These are phyloP conservation scores for Drosophila lacicola DNA, from an alignment of 2,888 invertebrate genomes.

Conservation along the genomic window DNA sequence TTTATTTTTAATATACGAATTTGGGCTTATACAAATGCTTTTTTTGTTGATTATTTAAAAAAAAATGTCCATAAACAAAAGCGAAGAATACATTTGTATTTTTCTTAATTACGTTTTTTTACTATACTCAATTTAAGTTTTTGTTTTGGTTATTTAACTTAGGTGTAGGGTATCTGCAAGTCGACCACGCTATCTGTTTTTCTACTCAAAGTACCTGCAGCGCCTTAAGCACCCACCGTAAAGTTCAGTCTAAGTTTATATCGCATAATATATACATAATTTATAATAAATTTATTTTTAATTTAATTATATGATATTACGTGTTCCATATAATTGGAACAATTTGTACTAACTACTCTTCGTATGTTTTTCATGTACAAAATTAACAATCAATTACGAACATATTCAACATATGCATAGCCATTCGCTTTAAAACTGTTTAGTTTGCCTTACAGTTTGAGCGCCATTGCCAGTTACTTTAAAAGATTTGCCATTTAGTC, in stretches of 20 bases:
- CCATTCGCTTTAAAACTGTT: background rate
- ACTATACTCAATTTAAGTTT: too few species aligned
- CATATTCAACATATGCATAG: background rate
- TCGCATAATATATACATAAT: background rate
- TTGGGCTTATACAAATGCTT: too few species aligned
- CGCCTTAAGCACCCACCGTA: too few species aligned
- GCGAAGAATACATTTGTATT: too few species aligned
- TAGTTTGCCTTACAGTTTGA: background rate
- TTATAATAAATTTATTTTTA: background rate
- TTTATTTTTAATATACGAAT: too few species aligned
- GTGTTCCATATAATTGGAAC: background rate
- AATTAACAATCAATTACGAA: background rate
- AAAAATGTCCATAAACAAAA: too few species aligned
- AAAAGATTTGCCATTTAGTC: background rate
- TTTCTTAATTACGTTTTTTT: too few species aligned
- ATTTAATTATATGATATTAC: background rate
- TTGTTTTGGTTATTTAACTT: too few species aligned
- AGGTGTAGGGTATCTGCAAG: background rate
- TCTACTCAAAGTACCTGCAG: background rate
- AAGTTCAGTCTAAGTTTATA: background rate
- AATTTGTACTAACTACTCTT: too few species aligned
- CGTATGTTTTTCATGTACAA: too few species aligned
- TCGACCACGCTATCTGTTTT: background rate
- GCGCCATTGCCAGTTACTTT: constrained; percentile 1
- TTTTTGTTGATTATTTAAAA: too few species aligned